Base-by-base conservation (phyloP, 1,140 invertebrate genomes). In the Phthorimaea operculella region DNA sequence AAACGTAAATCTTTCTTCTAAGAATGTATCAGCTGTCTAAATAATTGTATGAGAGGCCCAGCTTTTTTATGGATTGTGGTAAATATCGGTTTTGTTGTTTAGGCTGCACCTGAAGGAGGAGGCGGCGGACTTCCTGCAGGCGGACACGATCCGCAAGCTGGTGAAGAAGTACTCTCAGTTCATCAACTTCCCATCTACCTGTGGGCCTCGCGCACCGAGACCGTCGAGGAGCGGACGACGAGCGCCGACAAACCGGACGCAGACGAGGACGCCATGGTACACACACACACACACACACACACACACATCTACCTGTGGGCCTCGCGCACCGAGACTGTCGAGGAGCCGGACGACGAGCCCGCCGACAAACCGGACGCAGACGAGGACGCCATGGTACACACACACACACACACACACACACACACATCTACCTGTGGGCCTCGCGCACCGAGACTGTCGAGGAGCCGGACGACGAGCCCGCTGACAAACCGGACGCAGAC, bases 111-210 rank as follows among this genome's bases (percentile, higher is more conserved):
- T 99, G 73, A 99, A 99, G 85, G 96, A 99, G 65, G 98, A 99
- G 87, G 97, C 98, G 9, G 88, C 92, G 63, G 98, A 99, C 83
- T 99, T 95, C 87, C 82, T 99, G 58, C 96, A 99, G 83, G 89
- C 94, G 53, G 93, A 96, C 65, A 98, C 96, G 3, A 89, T 99
- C 14, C 93, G 92, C 63, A 91, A 92, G 60, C 86, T 99, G 5
- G 93, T 99, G 21, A 95, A 94, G 79, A 99, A 99, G 85, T 99
- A 99, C 84, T 98, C 96, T 0, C 98, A 99, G 87, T 99, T 99
- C 83, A 99, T 99, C 69, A 99, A 99, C 83, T 99, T 99, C 89
- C 96, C 14, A 99, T 99, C 72, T 96, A 96, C 79, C 80, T 99
- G 70, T 99, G 98, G 98, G 90, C 92, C 39, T 97, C 95, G 78